Base-by-base conservation (phyloP, 2,113 vertebrate species). In the Trogon melanurus region DNA sequence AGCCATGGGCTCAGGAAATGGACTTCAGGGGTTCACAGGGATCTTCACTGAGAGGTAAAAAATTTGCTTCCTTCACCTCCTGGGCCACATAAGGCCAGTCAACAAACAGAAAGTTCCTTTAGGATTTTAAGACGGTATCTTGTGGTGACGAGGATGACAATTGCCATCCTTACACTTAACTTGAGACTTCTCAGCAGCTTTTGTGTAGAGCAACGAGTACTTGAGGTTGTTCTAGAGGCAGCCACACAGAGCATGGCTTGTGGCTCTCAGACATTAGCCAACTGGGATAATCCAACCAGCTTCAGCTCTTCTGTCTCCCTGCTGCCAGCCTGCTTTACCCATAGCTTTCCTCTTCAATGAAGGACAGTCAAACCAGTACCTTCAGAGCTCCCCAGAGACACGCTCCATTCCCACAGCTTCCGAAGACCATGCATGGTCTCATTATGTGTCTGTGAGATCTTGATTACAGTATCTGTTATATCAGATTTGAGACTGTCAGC, bases 361-460 rank as follows among this genome's bases (percentile, higher is more conserved):
- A 36, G 25, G 27, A 48, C 50, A 72, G 57, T 47, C 57, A 75
- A 51, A 91, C 34, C 34, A 20, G 70, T 12, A 69, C 23, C 62
- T 79, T 11, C 48, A 90, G 61, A 65, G 25, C 54, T 89, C 54
- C 21, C 14, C 7, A 10, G 73, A 60, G 66, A 75, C 64, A 44
- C 0, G 1, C 17, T 74, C 16, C 1, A 0, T 51, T 41, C 27
- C 25, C 54, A 51, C n/a, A 50, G 1, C 47, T 92, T 67, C 50
- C 60, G 27, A 29, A 57, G 62, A 36, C 38, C 4, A 0, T 56
- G 23, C 38, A 67, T 12, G 11, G 20, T 65, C 34, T 79, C 10
- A 1, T 56, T 65, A 62, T 53, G 23, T 5, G 21, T 73, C 45
- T 87, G 53, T 53, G 22, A 79, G 34, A 51, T 64, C 53, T 53